Conservation (phyloP, 2,113 vertebrate genomes). For the Cepphus grylle region DNA sequence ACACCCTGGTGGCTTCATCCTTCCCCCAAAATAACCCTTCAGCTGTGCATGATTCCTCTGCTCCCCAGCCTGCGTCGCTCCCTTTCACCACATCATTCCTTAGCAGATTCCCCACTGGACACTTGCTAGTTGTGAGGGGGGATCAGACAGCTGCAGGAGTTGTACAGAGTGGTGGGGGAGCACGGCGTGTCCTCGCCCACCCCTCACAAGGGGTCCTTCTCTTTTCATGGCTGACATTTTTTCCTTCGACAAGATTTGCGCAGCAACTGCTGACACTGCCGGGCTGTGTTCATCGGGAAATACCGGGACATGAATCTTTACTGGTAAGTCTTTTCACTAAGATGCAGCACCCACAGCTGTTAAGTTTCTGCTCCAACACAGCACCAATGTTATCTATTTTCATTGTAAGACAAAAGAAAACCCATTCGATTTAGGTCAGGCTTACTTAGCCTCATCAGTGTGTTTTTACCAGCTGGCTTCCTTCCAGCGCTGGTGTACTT, state of each 20-base stretch:
- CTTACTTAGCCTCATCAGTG: background rate
- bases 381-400: background rate
- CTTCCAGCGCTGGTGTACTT: background rate
- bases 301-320: background rate
- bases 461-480: background rate
- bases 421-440: background rate
- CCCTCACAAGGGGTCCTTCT: background rate
- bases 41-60: background rate
- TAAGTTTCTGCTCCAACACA: background rate
- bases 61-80: background rate
- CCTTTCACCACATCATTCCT: background rate
- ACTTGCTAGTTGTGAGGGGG: background rate
- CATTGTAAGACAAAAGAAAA: background rate
- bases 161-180: background rate
- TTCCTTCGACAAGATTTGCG: background rate
- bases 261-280: background rate
- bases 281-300: background rate
- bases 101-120: background rate
- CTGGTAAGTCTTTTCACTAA: background rate
- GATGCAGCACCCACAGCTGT: background rate
- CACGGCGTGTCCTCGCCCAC: fast-evolving
- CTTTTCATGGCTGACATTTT: background rate
- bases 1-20: background rate
- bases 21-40: constrained; percentile 4
- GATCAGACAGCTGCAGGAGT: background rate